Evolutionary conservation across 2,797 vertebrate genomes (phyloP).

Genomic region (Falco rusticolus): DNA sequence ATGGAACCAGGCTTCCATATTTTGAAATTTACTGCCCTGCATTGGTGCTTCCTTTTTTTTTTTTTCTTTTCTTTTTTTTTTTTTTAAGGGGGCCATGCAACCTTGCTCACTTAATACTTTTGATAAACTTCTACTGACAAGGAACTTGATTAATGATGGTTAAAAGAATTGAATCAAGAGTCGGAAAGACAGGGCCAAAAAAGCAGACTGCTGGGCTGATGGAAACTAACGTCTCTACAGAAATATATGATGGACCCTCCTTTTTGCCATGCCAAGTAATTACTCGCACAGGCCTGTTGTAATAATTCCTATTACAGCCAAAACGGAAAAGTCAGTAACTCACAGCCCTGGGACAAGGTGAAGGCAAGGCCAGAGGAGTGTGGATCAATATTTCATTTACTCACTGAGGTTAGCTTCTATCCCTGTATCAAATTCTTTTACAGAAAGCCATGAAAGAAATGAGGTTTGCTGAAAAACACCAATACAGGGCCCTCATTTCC

Average conservation of each 20-base stretch:
- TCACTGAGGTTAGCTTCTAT: constrained; percentile 90
- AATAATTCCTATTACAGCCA: constrained; percentile 99
- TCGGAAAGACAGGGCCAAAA: constrained; percentile 87
- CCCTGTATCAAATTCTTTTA: constrained; percentile 95
- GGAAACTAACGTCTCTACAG: constrained; percentile 94
- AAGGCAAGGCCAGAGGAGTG: constrained; percentile 97
- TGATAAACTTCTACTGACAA: constrained; percentile 92
- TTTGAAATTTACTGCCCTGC: constrained; percentile 79
- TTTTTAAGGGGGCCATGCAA: constrained; percentile 76
- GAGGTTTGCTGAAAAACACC: constrained; percentile 89
- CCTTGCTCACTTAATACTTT: constrained; percentile 86
- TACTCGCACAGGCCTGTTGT: constrained; percentile 96
- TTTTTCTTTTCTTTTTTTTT: constrained; percentile 57
- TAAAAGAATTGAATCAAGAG: constrained; percentile 95
- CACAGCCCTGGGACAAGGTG: constrained; percentile 97
- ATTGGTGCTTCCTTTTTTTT: constrained; percentile 60
- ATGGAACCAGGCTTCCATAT: constrained; percentile 83
- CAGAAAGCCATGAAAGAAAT: constrained; percentile 89
- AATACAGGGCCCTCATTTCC: constrained; percentile 90
- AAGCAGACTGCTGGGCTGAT: constrained; percentile 82
- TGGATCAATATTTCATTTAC: constrained; percentile 99
- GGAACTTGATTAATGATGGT: constrained; percentile 91
- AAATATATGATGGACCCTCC: constrained; percentile 92
- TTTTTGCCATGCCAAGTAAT: constrained; percentile 95
- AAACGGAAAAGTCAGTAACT: constrained; percentile 99